Evolutionary conservation across 2,797 vertebrate genomes (phyloP), one percentile per base, ranked within the genome.

Genomic region (Acropternis orthonyx): DNA sequence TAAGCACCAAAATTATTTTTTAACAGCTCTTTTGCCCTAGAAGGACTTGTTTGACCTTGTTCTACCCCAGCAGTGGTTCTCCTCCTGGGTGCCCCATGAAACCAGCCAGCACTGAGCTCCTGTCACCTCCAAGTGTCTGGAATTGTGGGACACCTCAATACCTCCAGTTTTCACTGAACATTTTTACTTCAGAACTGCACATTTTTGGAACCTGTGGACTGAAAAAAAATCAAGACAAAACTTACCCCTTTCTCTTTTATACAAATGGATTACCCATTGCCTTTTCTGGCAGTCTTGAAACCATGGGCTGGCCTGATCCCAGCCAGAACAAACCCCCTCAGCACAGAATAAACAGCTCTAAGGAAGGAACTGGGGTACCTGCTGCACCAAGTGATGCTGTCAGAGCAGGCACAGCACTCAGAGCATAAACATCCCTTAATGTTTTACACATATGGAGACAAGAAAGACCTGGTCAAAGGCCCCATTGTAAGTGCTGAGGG

Each of bases 1-100:
- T 93, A 83, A 89, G 75, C 82, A 91, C 67, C 55, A 89, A 76
- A 93, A 89, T 63, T 32, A 83, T 82, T 93, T 94, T 65, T 87
- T 74, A 96, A 94, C 56, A 9, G 28, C 78, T 89, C 92, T 76
- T 93, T 85, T 87, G 87, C 87, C 78, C 81, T 91, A 67, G 71
- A 59, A 96, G 72, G 72, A 51, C 72, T 91, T 9, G 16, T 28
- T 44, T 75, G 78, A 92, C 94, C 92, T 96, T 91, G 92, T 62
- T 77, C 55, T 75, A n/a, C 39, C 78, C 84, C 32, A 4, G n/a
- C 30, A 80, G 81, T 3, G 34, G 81, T 32, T 87, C 59, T 67
- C 63, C 43, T 81, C 37, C 43, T 26, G 44, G 54, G 36, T 58
- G 52, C 48, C 76, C 75, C 46, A 23, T 6, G 27, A 41, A 63